These are phyloP conservation scores for Danio choprae DNA, from an alignment of 2,797 vertebrate species.

Conservation along the genomic window DNA sequence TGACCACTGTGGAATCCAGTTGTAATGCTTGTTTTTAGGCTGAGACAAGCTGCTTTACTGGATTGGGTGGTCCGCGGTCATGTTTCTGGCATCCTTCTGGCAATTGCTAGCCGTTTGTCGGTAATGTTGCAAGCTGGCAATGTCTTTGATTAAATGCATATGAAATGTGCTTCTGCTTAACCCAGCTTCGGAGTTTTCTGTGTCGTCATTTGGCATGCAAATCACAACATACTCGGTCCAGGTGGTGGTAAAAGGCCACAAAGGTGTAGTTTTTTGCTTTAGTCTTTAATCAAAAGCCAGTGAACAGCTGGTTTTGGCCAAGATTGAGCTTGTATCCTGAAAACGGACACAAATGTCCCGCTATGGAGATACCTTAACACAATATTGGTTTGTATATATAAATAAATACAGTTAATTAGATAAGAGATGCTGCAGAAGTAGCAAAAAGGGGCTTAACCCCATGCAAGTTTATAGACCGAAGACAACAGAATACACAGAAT, in stretches of 20 bases:
- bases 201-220: constrained; percentile 29
- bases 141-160: constrained; percentile 80
- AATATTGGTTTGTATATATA: neutral
- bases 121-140: constrained; percentile 64
- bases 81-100: constrained; percentile 75
- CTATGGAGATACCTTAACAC: constrained; percentile 1
- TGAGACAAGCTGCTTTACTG: constrained; percentile 74
- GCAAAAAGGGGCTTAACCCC: neutral
- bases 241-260: constrained; percentile 40
- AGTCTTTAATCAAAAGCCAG: constrained; percentile 33
- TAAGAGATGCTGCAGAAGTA: neutral
- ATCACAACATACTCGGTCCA: constrained; percentile 36
- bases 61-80: constrained; percentile 80
- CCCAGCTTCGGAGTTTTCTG: constrained; percentile 19
- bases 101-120: constrained; percentile 73
- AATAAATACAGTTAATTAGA: neutral
- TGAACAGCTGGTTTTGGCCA: constrained; percentile 29
- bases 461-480: neutral
- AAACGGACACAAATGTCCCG: neutral
- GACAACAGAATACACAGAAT: neutral
- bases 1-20: constrained; percentile 72
- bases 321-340: constrained; percentile 4
- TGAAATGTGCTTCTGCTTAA: constrained; percentile 64
- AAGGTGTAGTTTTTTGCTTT: constrained; percentile 39
- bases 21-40: constrained; percentile 67